Conservation (phyloP, 2,888 invertebrate genomes). For the Hirudinaria manillensis region DNA sequence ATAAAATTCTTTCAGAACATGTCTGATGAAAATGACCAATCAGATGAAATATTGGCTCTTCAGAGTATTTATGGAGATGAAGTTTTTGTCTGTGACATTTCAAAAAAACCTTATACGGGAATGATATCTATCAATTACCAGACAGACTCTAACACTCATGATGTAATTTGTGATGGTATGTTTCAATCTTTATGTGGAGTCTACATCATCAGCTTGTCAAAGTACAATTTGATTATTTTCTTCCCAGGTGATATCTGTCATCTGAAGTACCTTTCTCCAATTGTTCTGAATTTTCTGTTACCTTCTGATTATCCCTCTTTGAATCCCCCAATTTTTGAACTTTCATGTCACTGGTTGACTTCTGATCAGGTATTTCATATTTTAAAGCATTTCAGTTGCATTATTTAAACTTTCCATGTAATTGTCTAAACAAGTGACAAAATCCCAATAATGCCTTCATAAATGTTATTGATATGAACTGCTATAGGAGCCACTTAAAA, state of each 20-base stretch:
- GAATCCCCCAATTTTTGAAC: constrained; percentile 57
- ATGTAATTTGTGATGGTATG: too few species aligned
- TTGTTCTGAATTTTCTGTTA: constrained; percentile 57
- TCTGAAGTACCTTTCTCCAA: constrained; percentile 50
- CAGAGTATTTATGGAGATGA: constrained; percentile 17
- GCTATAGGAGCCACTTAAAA: too few species aligned
- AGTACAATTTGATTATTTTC: not conserved
- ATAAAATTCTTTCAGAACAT: too few species aligned
- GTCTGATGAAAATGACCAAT: constrained; percentile 17
- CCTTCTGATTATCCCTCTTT: constrained; percentile 59
- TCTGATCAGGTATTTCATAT: constrained; percentile 50
- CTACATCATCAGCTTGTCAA: too few species aligned
- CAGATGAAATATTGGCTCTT: constrained; percentile 23
- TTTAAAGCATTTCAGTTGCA: not conserved
- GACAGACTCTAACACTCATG: too few species aligned
- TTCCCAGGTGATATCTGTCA: not conserved
- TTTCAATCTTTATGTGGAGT: too few species aligned
- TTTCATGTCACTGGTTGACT: constrained; percentile 60
- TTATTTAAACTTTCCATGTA: not conserved
- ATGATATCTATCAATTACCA: not conserved
- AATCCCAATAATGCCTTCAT: too few species aligned
- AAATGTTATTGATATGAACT: too few species aligned
- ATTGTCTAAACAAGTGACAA: not conserved
- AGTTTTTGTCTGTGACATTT: not conserved
- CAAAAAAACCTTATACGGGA: constrained; percentile 4